phyloP scores from a whole-genome alignment of 2,113 vertebrate genomes.

The Polypterus senegalus region DNA sequence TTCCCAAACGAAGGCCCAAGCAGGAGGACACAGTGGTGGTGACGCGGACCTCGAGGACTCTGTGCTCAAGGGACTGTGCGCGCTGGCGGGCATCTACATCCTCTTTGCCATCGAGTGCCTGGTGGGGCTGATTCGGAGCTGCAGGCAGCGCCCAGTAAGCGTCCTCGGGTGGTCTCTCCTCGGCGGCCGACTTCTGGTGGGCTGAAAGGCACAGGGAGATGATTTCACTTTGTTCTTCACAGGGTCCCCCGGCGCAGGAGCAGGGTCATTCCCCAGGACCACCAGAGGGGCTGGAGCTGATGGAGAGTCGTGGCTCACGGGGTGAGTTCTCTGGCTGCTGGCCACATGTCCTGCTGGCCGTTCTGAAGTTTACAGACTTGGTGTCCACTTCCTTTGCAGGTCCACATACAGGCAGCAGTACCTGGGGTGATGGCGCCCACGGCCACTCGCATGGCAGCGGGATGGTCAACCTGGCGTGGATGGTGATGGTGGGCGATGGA shows the following conservation, averaged over 20 bases:
- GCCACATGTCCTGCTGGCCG: not conserved
- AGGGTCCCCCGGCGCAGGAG: constrained; percentile 1
- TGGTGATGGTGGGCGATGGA: constrained; percentile 31
- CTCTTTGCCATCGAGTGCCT: constrained; percentile 54
- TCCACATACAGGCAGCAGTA: not conserved
- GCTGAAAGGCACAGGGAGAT: not conserved
- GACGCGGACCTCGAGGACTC: constrained; percentile 25
- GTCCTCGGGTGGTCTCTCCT: too few species aligned
- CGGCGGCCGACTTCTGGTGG: not conserved
- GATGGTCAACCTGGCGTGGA: constrained; percentile 25
- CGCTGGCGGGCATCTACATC: constrained; percentile 53
- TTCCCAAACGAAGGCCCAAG: constrained; percentile 34
- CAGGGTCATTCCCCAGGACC: not conserved
- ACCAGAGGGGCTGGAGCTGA: constrained; percentile 8
- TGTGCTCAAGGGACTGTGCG: constrained; percentile 45
- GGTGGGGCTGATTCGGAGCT: constrained; percentile 28
- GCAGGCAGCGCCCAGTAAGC: not conserved
- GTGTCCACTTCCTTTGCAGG: constrained; percentile 7
- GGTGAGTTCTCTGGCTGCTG: not conserved
- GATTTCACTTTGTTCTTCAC: constrained; percentile 13
- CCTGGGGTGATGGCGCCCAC: constrained; percentile 2
- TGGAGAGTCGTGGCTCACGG: constrained; percentile 10
- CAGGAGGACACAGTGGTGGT: constrained; percentile 13
- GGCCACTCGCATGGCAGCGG: constrained; percentile 17
- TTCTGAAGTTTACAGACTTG: not conserved